Percentiles rank a stretch among this genome's conserved stretches.
Conservation (phyloP, 1,140 invertebrate species). For the Listronotus oregonensis region DNA sequence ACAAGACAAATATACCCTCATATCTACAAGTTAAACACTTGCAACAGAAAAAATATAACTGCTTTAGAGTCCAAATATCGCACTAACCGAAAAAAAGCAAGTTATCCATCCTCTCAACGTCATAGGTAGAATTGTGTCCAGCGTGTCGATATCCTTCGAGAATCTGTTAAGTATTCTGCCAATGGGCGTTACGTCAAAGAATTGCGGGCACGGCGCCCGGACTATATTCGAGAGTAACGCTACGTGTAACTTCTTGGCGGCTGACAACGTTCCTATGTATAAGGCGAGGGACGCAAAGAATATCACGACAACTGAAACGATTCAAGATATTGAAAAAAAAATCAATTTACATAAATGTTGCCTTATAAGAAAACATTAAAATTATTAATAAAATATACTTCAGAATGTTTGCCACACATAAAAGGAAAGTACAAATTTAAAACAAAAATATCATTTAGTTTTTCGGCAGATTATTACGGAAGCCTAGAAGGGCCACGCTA, state of each 20-base stretch:
- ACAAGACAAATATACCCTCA: too few relatives aligned
- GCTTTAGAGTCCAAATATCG: too few relatives aligned
- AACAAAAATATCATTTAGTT: too few relatives aligned
- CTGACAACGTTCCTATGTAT: constrained; percentile 72
- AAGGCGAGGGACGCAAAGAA: constrained; percentile 70
- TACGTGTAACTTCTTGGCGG: constrained; percentile 70
- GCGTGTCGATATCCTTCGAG: constrained; percentile 80
- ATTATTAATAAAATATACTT: too few relatives aligned
- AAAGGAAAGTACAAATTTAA: too few relatives aligned
- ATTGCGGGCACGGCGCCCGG: constrained; percentile 71
- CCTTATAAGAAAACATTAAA: too few relatives aligned
- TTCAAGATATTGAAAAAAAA: not conserved
- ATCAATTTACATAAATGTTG: not conserved
- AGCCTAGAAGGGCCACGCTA: too few relatives aligned
- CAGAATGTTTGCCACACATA: too few relatives aligned
- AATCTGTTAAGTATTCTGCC: constrained; percentile 86
- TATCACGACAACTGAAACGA: constrained; percentile 67
- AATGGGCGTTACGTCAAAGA: constrained; percentile 86
- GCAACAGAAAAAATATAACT: too few relatives aligned
- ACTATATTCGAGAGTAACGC: constrained; percentile 72
- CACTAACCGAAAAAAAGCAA: constrained; percentile 70
- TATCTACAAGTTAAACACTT: too few relatives aligned
- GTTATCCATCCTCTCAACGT: constrained; percentile 71
- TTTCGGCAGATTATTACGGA: too few relatives aligned
- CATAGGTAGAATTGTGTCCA: constrained; percentile 77